Base-by-base conservation (phyloP, 64 coral and sea anemone species). In the Orbicella faveolata region DNA sequence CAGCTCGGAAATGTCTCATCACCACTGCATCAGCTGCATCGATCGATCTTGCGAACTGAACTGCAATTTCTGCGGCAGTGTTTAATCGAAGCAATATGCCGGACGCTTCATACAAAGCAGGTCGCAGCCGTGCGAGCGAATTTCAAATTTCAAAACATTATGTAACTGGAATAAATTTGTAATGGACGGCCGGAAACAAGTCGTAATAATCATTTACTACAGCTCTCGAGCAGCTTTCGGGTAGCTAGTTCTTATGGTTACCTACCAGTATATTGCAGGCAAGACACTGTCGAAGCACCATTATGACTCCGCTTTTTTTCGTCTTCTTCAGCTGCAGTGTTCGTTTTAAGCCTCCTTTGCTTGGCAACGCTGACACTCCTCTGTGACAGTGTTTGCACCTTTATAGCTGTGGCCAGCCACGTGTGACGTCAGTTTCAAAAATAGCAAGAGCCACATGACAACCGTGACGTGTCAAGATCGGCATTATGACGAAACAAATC, bases 191-290 rank as follows among this genome's bases (percentile, higher is more conserved):
- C 30, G 30, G 44, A 48, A 48, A 48, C 44, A 59, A 59, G 15
- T 59, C 55, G 55, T 59, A 16, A 59, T 16, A 59, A 59, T 59
- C 55, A 59, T 59, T 59, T 59, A 59, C 55, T 59, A 53, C 10
- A 53, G 30, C 30, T 30, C 0, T 30, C 30, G 30, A 30, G 44
- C 44, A 48, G 44, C 5, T 48, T 0, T 48, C 44, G 44, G 7
- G 64, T 21, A 17, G 20, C 64, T 7, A 25, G 67, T 10, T 26
- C 6, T 26, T 33, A 23, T 70, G 67, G 21, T 26, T 25, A 63
- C 79, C 63, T 81, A 81, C 79, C 79, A 81, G 57, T 34, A 62
- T 81, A 63, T 81, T 81, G 16, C 79, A 81, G 16, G 79, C 79
- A 63, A 81, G 54, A n/a, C 79, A 81, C 57, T 81, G 79, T 34